Base-by-base conservation (phyloP, 2,888 invertebrate genomes). In the Sclerodermus sp. region DNA sequence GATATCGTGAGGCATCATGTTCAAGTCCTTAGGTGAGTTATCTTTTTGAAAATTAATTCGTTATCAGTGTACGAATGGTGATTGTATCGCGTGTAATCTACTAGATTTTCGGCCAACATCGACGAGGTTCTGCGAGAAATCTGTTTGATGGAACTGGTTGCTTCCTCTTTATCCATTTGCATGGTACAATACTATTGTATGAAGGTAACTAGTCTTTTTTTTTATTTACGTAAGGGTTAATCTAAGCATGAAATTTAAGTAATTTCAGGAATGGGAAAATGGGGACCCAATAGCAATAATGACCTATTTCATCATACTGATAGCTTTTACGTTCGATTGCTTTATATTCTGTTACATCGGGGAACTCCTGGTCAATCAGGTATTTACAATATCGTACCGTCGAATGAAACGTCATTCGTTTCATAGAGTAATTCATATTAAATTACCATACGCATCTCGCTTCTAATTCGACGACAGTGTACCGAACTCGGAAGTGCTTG, bases 161-260 rank as follows among this genome's bases (percentile, higher is more conserved):
- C 69, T 3, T 68, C 67, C 32, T 67, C 70, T 2, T 39, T 70
- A 45, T 68, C 67, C 17, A 68, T 71, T 42, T 72, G 72, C 43
- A 64, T 70, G 14, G 55, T 71, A 12, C 69, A 66, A 44, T 72
- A 67, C 53, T 69, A 68, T 53, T 64, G 67, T 18, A 67, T 71
- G 44, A 60, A 58, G 65, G 71, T 68, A 63, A 14, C n/a, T n/a
- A n/a, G n/a, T n/a, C n/a, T n/a, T n/a, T n/a, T n/a, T n/a, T n/a
- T n/a, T n/a, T n/a, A n/a, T n/a, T n/a, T n/a, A n/a, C n/a, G n/a
- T n/a, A n/a, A n/a, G n/a, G n/a, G n/a, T n/a, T n/a, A n/a, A n/a
- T n/a, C n/a, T n/a, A n/a, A n/a, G n/a, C n/a, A n/a, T n/a, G n/a
- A n/a, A n/a, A n/a, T n/a, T n/a, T n/a, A n/a, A n/a, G n/a, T n/a